Percentiles rank a stretch among this genome's conserved stretches.
phyloP scores from a whole-genome alignment of 2,113 vertebrate genomes.

The Rhabdornis inornatus region DNA sequence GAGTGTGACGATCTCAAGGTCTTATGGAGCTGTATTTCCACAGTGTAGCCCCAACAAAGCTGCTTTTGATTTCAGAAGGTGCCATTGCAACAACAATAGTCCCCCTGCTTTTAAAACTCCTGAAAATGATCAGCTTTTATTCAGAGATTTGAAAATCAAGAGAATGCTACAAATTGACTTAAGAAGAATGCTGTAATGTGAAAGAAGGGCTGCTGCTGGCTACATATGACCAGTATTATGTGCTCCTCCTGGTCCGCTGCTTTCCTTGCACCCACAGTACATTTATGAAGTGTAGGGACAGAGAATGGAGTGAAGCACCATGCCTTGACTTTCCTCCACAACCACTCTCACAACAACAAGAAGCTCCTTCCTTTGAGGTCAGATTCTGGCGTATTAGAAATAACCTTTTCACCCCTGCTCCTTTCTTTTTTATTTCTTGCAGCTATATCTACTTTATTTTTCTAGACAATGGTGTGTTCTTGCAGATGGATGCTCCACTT shows the following conservation, averaged over 20 bases:
- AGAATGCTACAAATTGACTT: neutral
- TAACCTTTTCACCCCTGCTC: fast-evolving
- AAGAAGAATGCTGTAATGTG: neutral
- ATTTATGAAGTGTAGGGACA: neutral
- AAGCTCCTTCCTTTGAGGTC: neutral
- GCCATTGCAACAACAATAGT: neutral
- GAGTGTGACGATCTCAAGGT: neutral
- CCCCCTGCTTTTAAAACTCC: neutral
- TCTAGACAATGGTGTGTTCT: neutral
- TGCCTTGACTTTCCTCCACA: neutral
- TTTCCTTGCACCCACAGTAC: neutral
- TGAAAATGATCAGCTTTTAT: neutral
- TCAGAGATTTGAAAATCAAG: neutral
- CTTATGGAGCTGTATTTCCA: neutral
- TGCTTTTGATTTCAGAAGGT: neutral
- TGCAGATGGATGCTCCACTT: neutral
- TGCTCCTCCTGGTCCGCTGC: neutral
- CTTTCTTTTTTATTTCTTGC: neutral
- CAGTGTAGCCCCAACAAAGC: neutral
- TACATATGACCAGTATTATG: neutral
- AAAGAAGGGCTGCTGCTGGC: neutral
- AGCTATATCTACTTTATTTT: neutral
- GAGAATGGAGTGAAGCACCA: neutral
- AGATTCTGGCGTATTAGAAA: neutral
- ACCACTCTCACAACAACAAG: neutral